Base-by-base conservation (phyloP, 2,797 vertebrate species). In the Silurus lanzhouensis region DNA sequence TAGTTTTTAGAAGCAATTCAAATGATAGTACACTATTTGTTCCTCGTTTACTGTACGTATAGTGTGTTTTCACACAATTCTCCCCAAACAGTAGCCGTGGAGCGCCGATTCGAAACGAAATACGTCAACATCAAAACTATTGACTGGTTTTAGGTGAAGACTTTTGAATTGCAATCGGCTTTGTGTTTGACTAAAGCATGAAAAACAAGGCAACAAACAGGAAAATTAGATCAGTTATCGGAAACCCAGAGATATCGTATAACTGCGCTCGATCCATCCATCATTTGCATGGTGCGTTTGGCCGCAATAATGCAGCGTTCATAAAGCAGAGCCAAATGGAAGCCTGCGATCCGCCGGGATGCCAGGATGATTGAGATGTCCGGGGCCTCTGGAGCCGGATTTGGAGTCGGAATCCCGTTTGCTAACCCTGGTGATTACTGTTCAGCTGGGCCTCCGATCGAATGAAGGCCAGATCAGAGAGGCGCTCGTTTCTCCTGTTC, bases 361-460 rank as follows among this genome's bases (percentile, higher is more conserved):
- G 92, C 89, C 89, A 86, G 83, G 75, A 89, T 88, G 66, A 87
- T 83, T 91, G 92, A 93, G 91, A 89, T 89, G 91, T 91, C 92
- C 92, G 88, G 90, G 91, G 81, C 89, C 55, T 88, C 88, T 83
- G 91, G 91, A 93, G 91, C 89, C 89, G 90, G 91, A 92, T 93
- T 92, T 90, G 90, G 87, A 88, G 77, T 52, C 88, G 86, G 91
- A 93, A 94, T 94, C 93, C 94, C 91, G 91, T 94, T 95, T 93
- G 93, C 93, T 94, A 94, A 95, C 92, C 93, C 93, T 89, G 91
- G 91, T 93, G 94, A 95, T 95, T 94, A 93, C 91, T 86, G 91
- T 92, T 95, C 93, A 93, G 94, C 92, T 93, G 94, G 92, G 90
- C 91, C 88, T 88, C 88, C 88, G 81, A 93, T 94, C 92, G 93